Conservation (phyloP, 2,113 vertebrate genomes). For the Prunella himalayana region DNA sequence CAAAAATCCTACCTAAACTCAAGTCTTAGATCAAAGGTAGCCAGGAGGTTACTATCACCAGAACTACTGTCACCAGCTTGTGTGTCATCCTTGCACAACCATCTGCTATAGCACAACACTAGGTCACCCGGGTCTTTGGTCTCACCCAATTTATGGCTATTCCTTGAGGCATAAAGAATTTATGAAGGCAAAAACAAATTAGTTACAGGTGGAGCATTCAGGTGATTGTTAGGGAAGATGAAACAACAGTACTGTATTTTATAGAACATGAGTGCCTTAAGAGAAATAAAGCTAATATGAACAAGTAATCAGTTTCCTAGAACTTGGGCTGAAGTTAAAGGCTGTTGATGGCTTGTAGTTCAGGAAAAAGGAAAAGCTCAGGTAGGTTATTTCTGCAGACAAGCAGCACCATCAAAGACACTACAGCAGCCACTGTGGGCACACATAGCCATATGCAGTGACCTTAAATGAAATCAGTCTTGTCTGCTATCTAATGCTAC, state of each 20-base stretch:
- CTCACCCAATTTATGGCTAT: neutral
- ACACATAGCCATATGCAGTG: neutral
- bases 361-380: neutral
- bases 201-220: neutral
- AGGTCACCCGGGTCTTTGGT: neutral
- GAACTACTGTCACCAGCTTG: neutral
- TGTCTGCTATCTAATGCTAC: neutral
- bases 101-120: neutral
- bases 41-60: neutral
- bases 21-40: neutral
- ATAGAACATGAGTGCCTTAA: neutral
- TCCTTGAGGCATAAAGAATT: neutral
- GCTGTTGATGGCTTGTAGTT: neutral
- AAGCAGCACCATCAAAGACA: neutral
- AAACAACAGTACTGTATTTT: neutral
- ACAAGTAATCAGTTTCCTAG: neutral
- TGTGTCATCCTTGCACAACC: neutral
- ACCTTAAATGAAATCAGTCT: neutral
- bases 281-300: neutral
- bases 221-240: neutral
- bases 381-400: neutral
- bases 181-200: neutral
- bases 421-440: neutral
- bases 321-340: neutral
- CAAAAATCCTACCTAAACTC: neutral